These are phyloP conservation scores for Phrynosoma blainvillii DNA, from an alignment of 2,113 vertebrate species.

Conservation along the genomic window DNA sequence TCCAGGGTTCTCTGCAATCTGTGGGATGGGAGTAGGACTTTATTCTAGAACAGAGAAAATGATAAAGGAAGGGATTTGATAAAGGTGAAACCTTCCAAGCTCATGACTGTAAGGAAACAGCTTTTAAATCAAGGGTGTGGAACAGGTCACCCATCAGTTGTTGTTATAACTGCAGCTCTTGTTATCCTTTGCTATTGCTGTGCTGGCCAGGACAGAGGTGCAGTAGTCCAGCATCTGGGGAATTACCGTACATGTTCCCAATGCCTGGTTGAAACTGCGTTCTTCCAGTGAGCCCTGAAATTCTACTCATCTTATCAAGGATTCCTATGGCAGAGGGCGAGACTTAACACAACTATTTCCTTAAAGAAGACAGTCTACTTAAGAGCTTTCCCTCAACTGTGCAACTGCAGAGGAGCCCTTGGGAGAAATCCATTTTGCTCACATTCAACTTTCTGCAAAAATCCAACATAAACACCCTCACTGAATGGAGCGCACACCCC, in stretches of 20 bases:
- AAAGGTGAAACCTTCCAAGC: neutral
- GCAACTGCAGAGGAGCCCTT: too few species aligned
- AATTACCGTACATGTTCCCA: too few species aligned
- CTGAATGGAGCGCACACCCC: neutral
- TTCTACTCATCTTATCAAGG: neutral
- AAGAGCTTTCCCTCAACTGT: neutral
- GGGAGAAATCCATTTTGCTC: neutral
- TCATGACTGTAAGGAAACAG: neutral
- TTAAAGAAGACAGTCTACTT: too few species aligned
- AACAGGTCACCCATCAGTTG: neutral
- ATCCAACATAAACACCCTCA: neutral
- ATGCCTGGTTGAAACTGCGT: too few species aligned
- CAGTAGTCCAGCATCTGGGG: too few species aligned
- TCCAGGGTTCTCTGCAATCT: too few species aligned
- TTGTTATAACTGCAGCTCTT: neutral
- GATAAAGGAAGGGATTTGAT: neutral
- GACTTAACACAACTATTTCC: too few species aligned
- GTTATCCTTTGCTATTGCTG: neutral
- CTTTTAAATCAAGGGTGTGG: neutral
- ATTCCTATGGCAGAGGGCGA: neutral
- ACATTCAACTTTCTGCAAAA: neutral
- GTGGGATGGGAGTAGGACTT: neutral
- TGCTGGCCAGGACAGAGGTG: too few species aligned
- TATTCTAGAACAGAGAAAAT: neutral
- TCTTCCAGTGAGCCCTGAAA: too few species aligned